A percentile compares a stretch with the other conserved stretches of the same genome.
These are phyloP conservation scores for Triplophysa tibetana DNA, from an alignment of 2,113 vertebrate genomes.

Conservation along the genomic window DNA sequence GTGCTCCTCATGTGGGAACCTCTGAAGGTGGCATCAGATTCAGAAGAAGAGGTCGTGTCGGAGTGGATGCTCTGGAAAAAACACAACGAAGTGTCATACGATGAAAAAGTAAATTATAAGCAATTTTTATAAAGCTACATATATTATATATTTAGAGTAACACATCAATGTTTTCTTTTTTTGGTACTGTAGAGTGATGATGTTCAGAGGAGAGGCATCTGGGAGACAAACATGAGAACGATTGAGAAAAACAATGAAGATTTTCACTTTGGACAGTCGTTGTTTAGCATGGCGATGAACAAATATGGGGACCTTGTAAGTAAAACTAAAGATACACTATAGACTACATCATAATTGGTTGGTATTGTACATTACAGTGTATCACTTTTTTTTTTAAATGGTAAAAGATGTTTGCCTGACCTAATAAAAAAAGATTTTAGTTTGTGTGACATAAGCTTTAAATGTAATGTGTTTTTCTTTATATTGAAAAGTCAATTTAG, in stretches of 20 bases:
- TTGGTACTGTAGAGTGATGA: slow-evolving; percentile 42
- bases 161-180: not conserved
- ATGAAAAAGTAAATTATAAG: slow-evolving; percentile 54
- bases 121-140: not conserved
- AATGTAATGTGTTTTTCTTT: too few species aligned
- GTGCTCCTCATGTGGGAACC: slow-evolving; percentile 57
- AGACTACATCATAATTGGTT: not conserved
- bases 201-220: slow-evolving; percentile 64
- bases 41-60: slow-evolving; percentile 63
- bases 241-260: slow-evolving; percentile 71
- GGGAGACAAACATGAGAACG: slow-evolving; percentile 66
- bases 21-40: slow-evolving; percentile 56
- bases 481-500: too few species aligned
- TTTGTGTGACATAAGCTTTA: too few species aligned
- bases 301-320: slow-evolving; percentile 75
- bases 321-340: not conserved
- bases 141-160: not conserved
- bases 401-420: too few species aligned
- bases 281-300: slow-evolving; percentile 75
- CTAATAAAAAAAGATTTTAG: too few species aligned
- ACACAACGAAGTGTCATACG: slow-evolving; percentile 62
- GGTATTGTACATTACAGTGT: too few species aligned
- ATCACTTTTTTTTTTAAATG: not conserved
- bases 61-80: slow-evolving; percentile 74
- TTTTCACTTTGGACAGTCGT: slow-evolving; percentile 63